Percentiles rank a stretch among this genome's conserved stretches.
These are phyloP conservation scores for Bursaphelenchus mucronatus DNA, from an alignment of 1,140 invertebrate genomes.

Conservation along the genomic window DNA sequence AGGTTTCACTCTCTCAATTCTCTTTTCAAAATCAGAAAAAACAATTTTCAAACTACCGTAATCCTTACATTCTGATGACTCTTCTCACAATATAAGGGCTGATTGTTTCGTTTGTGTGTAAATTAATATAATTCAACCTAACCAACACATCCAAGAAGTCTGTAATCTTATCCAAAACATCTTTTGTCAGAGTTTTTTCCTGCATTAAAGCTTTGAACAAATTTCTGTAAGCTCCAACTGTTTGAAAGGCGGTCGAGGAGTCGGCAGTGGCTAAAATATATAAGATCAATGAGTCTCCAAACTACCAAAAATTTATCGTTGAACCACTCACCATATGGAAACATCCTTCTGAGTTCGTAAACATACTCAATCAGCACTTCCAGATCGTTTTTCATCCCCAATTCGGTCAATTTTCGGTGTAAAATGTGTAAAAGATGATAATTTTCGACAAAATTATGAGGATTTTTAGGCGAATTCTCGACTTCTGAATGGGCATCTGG, in stretches of 20 bases:
- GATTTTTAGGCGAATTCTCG: slow-evolving; percentile 4
- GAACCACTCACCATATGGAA: slow-evolving; percentile 26
- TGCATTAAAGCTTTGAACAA: slow-evolving; percentile 17
- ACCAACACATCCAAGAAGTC: slow-evolving; percentile 25
- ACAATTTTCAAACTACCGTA: no score
- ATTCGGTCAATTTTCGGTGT: slow-evolving; percentile 16
- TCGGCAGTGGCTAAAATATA: slow-evolving; percentile 22
- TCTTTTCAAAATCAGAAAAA: no score
- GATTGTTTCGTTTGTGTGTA: slow-evolving; percentile 29
- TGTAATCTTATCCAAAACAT: slow-evolving; percentile 13
- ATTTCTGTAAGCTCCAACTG: slow-evolving; percentile 18
- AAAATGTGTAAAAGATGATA: slow-evolving; percentile 26
- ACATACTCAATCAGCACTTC: slow-evolving; percentile 23
- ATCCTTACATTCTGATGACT: slow-evolving; percentile 24
- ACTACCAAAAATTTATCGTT: background rate
- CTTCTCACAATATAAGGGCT: slow-evolving; percentile 18
- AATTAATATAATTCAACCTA: slow-evolving; percentile 25
- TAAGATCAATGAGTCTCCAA: background rate
- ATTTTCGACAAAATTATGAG: slow-evolving; percentile 24
- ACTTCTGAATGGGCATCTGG: background rate
- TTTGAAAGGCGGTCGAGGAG: slow-evolving; percentile 19
- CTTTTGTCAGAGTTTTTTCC: slow-evolving; percentile 16
- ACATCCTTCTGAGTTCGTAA: slow-evolving; percentile 29
- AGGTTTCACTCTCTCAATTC: no score
- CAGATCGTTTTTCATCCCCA: slow-evolving; percentile 4